Conservation (phyloP, 2,888 invertebrate species). For the Trissolcus brochymenae region DNA sequence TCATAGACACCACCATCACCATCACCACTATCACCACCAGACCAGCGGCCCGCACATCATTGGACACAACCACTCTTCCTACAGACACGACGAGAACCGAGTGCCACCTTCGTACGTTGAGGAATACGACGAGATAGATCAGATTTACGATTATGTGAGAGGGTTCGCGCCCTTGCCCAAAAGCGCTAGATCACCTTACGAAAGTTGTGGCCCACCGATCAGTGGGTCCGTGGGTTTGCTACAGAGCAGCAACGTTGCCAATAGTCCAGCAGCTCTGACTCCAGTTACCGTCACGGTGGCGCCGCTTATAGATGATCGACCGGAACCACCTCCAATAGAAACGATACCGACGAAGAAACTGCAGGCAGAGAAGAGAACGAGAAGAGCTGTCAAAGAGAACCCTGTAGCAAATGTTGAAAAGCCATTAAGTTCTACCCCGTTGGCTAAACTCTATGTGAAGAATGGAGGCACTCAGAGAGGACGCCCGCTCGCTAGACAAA, state of each 20-base stretch:
- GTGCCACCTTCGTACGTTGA: constrained; percentile 79
- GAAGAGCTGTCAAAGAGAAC: constrained; percentile 81
- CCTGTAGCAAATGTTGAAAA: constrained; percentile 80
- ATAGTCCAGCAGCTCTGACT: constrained; percentile 68
- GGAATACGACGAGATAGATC: constrained; percentile 97
- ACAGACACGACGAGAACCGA: constrained; percentile 82
- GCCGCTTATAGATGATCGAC: constrained; percentile 81
- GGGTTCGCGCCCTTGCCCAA: constrained; percentile 94
- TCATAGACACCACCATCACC: constrained; percentile 76
- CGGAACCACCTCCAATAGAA: constrained; percentile 94
- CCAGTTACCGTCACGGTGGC: constrained; percentile 79
- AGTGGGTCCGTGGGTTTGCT: constrained; percentile 56
- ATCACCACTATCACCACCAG: constrained; percentile 78
- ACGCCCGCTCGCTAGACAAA: constrained; percentile 82
- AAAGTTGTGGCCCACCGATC: constrained; percentile 63
- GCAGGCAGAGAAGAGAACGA: constrained; percentile 86
- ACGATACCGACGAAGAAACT: constrained; percentile 92
- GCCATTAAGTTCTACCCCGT: constrained; percentile 73
- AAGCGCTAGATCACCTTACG: constrained; percentile 83
- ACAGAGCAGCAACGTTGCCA: constrained; percentile 61
- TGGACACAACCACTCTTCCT: constrained; percentile 71
- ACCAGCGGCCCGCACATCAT: constrained; percentile 68
- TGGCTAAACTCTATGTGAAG: constrained; percentile 87
- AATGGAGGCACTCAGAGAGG: constrained; percentile 83
- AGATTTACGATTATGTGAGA: constrained; percentile 96